These are phyloP conservation scores for Origma solitaria DNA, from an alignment of 2,113 vertebrate species.

Conservation along the genomic window DNA sequence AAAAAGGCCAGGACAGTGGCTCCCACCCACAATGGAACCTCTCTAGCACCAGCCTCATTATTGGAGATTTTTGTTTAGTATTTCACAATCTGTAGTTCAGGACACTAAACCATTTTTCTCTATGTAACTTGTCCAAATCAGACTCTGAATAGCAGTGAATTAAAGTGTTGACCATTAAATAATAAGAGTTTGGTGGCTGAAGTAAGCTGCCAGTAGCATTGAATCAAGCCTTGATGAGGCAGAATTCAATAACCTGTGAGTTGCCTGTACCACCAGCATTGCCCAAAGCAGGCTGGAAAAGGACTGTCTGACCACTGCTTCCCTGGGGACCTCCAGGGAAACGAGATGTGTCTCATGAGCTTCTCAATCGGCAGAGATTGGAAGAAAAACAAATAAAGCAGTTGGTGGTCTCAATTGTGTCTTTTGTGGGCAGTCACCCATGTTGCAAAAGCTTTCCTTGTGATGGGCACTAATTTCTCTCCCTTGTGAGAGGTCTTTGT, in stretches of 20 bases:
- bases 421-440: conserved; percentile 24
- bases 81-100: background rate
- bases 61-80: background rate
- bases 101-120: background rate
- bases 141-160: background rate
- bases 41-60: background rate
- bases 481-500: background rate
- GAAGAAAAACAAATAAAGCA: conserved; percentile 52
- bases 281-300: background rate
- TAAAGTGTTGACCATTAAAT: background rate
- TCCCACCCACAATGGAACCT: background rate
- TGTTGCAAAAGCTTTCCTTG: conserved; percentile 18
- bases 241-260: background rate
- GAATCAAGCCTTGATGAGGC: background rate
- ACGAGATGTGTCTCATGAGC: conserved; percentile 18
- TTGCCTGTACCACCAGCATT: background rate
- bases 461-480: conserved; percentile 23
- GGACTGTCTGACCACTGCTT: background rate
- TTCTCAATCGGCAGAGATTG: conserved; percentile 43
- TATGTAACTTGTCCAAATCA: background rate
- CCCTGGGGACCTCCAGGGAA: background rate
- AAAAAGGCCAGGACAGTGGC: background rate
- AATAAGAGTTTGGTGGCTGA: background rate
- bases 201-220: background rate
- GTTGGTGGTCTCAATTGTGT: conserved; percentile 28